Evolutionary conservation across 2,888 invertebrate species (phyloP).

Genomic region (Dyspetes luteomarginatus): DNA sequence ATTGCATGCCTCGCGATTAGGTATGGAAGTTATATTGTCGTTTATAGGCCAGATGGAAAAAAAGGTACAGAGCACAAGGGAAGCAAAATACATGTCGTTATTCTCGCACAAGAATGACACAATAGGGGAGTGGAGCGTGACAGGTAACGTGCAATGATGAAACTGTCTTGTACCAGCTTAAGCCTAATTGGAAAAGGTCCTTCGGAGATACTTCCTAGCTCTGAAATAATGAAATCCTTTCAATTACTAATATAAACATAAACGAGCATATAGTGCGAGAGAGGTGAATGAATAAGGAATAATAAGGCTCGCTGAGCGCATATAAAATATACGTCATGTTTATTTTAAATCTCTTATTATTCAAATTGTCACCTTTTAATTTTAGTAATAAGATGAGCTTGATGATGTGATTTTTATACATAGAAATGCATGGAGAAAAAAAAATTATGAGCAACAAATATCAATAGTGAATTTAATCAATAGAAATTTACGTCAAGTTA

Average conservation of each 20-base stretch:
- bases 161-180: background rate
- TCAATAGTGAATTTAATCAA: too few relatives aligned
- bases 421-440: background rate
- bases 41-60: background rate
- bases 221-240: slow-evolving; percentile 46
- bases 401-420: too few relatives aligned
- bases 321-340: background rate
- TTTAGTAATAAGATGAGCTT: too few relatives aligned
- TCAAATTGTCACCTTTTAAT: too few relatives aligned
- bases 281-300: background rate
- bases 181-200: slow-evolving; percentile 40
- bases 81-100: slow-evolving; percentile 35
- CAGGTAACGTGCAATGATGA: slow-evolving; percentile 46
- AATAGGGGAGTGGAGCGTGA: slow-evolving; percentile 49
- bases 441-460: too few relatives aligned
- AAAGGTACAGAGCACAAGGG: background rate
- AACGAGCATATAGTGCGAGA: background rate
- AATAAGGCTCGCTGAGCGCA: background rate
- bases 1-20: background rate
- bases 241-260: slow-evolving; percentile 26
- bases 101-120: slow-evolving; percentile 23
- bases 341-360: background rate
- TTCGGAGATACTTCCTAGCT: slow-evolving; percentile 15
- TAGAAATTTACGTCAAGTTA: too few relatives aligned
- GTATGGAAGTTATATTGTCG: background rate